Base-by-base conservation (phyloP, 2,113 vertebrate genomes). In the Scatophagus argus region DNA sequence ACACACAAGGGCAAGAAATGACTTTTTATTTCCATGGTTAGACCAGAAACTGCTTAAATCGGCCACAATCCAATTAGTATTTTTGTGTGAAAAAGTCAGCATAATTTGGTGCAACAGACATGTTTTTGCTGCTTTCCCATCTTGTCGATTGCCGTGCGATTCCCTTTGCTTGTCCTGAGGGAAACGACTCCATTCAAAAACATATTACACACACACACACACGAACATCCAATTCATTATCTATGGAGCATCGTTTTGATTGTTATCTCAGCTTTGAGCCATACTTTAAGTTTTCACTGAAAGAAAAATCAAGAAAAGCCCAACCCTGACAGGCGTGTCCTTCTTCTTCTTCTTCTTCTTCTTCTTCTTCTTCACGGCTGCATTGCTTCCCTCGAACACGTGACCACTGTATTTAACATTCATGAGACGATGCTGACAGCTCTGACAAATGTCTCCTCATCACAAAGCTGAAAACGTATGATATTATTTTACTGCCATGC, bases 211-310 rank as follows among this genome's bases (percentile, higher is more conserved):
- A 36, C 17, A 59, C 1, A 23, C 38, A 60, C 1, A 16, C 14
- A 52, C 13, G 52, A 25, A 25, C 4, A 39, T 7, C 5, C 7
- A 16, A 16, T 27, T 70, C 31, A 34, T 69, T 21, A 8, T 67
- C 44, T 64, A 0, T 46, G 31, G 36, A 84, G 73, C 49, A 21
- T 34, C 54, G n/a, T 5, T 34, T 66, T 43, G 72, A 80, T 85
- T 60, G 16, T 79, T 11, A 65, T 85, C 62, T 77, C 71, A 83
- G 77, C 88, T 87, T 80, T 84, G 76, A 85, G 77, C 74, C 66
- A 60, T 58, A 59, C 17, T 9, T 79, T 78, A 43, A 10, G 8
- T 76, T 84, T 69, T 21, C 77, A 67, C 21, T 13, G 19, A 74
- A 32, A 54, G 23, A 64, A 25, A 39, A 62, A 70, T 52, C n/a